These are phyloP conservation scores for Cryptotis parvus DNA, from an alignment of 2,113 vertebrate genomes.

Conservation along the genomic window DNA sequence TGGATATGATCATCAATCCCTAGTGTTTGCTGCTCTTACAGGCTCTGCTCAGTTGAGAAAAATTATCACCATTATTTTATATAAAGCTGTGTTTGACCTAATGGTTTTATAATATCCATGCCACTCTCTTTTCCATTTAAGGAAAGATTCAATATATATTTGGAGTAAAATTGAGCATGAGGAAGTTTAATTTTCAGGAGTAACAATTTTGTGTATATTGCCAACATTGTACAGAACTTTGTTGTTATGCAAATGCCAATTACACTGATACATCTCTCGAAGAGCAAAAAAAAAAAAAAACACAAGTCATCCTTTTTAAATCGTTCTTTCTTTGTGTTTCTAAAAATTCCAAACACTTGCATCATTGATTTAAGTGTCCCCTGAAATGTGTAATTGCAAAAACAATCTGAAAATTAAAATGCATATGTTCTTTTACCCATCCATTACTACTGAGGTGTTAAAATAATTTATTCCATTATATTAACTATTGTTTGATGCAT, in stretches of 20 bases:
- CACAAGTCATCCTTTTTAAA: not conserved
- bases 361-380: conserved; percentile 80
- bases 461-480: conserved; percentile 90
- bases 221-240: not conserved
- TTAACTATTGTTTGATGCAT: conserved; percentile 87
- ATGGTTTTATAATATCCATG: fast-evolving
- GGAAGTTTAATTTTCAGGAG: conserved; percentile 16
- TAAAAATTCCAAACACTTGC: conserved; percentile 67
- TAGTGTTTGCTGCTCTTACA: conserved; percentile 42
- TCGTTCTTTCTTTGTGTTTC: conserved; percentile 73
- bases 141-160: conserved; percentile 34
- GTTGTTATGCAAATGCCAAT: not conserved
- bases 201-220: conserved; percentile 31
- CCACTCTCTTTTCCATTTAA: not conserved
- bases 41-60: conserved; percentile 38
- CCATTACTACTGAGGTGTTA: conserved; percentile 86
- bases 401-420: conserved; percentile 87
- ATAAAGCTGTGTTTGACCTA: fast-evolving
- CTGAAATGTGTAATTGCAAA: conserved; percentile 85
- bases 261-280: too few relatives aligned
- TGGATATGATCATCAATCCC: conserved; percentile 57
- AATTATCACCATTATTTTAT: not conserved
- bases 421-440: conserved; percentile 84
- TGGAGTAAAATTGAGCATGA: conserved; percentile 32
- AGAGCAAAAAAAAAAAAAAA: too few relatives aligned